Percentiles rank a stretch among this genome's conserved stretches.
Evolutionary conservation across 2,113 vertebrate species (phyloP).

Genomic region (Falco punctatus): DNA sequence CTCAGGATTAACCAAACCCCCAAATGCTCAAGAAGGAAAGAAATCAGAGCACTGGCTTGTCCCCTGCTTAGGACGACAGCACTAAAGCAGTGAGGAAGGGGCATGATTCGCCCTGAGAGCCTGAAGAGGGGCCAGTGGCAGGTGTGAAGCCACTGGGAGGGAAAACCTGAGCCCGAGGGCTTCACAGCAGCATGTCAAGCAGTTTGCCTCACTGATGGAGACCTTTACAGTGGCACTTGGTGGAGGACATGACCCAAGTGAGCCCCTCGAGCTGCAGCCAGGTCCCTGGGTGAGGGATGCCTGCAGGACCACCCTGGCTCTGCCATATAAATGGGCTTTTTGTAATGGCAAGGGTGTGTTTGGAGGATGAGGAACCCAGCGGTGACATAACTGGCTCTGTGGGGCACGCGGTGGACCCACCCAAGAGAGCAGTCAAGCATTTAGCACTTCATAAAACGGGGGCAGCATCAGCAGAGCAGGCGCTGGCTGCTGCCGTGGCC

Average conservation of each 20-base stretch:
- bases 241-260: rapidly evolving
- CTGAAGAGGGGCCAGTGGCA: background rate
- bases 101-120: background rate
- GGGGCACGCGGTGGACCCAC: rapidly evolving
- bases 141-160: background rate
- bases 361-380: background rate
- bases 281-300: background rate
- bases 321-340: background rate
- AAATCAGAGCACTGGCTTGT: background rate
- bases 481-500: rapidly evolving
- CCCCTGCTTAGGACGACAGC: rapidly evolving
- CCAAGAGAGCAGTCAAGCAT: background rate
- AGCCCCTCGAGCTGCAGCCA: rapidly evolving
- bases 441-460: slow-evolving; percentile 21
- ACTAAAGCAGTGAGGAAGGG: background rate
- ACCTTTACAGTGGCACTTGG: background rate
- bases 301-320: rapidly evolving
- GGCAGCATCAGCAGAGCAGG: background rate
- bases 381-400: background rate
- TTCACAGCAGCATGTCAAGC: background rate
- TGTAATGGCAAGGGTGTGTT: background rate
- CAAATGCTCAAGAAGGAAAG: background rate
- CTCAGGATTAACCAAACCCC: background rate
- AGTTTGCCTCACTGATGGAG: rapidly evolving
- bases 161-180: background rate